Percentiles rank a stretch among this genome's conserved stretches.
Evolutionary conservation across 2,797 vertebrate species (phyloP).

Genomic region (Malacoctenus gilli): DNA sequence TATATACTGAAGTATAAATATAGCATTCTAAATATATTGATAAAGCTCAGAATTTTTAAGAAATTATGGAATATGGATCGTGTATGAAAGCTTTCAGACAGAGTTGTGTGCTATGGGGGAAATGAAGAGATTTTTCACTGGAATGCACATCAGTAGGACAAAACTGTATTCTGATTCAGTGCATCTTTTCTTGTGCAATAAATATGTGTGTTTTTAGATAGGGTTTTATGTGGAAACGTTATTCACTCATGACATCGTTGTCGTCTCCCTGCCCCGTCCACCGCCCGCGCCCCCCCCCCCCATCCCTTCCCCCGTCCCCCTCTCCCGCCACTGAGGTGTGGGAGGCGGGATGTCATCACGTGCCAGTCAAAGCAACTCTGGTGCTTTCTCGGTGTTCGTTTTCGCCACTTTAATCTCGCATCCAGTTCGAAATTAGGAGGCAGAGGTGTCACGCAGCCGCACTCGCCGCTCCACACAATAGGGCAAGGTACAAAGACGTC

Average conservation of each 20-base stretch:
- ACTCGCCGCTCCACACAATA: constrained; percentile 65
- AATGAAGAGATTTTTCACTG: constrained; percentile 86
- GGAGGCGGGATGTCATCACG: constrained; percentile 51
- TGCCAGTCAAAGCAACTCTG: constrained; percentile 52
- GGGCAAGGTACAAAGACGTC: constrained; percentile 77
- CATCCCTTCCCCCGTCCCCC: neutral
- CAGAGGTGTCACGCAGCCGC: constrained; percentile 51
- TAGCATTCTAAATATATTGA: constrained; percentile 62
- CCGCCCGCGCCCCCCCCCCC: neutral
- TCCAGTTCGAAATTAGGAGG: constrained; percentile 47
- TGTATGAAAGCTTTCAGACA: constrained; percentile 74
- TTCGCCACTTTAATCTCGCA: constrained; percentile 29
- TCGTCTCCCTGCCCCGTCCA: constrained; percentile 16
- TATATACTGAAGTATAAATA: constrained; percentile 68
- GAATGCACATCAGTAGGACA: constrained; percentile 98
- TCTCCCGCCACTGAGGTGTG: constrained; percentile 25
- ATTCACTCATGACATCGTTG: constrained; percentile 64
- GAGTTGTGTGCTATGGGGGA: constrained; percentile 82
- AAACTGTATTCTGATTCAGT: constrained; percentile 89
- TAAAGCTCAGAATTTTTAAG: constrained; percentile 61
- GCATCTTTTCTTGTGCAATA: constrained; percentile 98
- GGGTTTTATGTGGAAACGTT: constrained; percentile 68
- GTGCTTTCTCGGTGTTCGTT: constrained; percentile 38
- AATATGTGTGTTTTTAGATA: constrained; percentile 83
- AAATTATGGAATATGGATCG: constrained; percentile 58